phyloP scores from a whole-genome alignment of 2,797 vertebrate genomes.

The Pempheris klunzingeri region DNA sequence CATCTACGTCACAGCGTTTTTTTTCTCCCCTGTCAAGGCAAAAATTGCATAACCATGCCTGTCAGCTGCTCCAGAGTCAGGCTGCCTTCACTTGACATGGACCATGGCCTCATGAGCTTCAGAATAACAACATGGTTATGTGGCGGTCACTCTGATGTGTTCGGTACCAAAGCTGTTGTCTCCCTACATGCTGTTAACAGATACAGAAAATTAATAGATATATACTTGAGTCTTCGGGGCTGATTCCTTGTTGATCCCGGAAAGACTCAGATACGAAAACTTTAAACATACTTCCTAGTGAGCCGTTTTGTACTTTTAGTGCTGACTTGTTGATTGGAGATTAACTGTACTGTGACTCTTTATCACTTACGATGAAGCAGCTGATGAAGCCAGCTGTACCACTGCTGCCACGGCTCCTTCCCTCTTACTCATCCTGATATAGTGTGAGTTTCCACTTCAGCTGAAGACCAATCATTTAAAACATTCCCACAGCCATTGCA shows the following conservation, averaged over 20 bases:
- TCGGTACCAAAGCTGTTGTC: not conserved
- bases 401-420: slow-evolving; percentile 37
- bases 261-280: slow-evolving; percentile 15
- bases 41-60: slow-evolving; percentile 54
- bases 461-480: slow-evolving; percentile 50
- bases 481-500: slow-evolving; percentile 66
- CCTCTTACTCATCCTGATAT: slow-evolving; percentile 52
- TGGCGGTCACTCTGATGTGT: not conserved
- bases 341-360: slow-evolving; percentile 41
- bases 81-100: slow-evolving; percentile 31
- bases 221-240: slow-evolving; percentile 14
- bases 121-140: slow-evolving; percentile 26
- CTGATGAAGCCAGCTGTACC: slow-evolving; percentile 26
- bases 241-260: slow-evolving; percentile 17
- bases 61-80: slow-evolving; percentile 34
- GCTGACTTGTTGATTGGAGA: slow-evolving; percentile 62
- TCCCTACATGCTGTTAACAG: slow-evolving; percentile 1
- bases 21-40: slow-evolving; percentile 8
- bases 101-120: slow-evolving; percentile 26
- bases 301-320: slow-evolving; percentile 22
- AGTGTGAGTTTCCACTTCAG: slow-evolving; percentile 59
- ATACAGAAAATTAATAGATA: slow-evolving; percentile 1
- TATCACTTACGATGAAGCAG: slow-evolving; percentile 52
- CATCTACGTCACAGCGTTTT: not conserved
- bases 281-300: slow-evolving; percentile 10